Base-by-base conservation (phyloP, 2,888 invertebrate species). In the Cyaniris semiargus region DNA sequence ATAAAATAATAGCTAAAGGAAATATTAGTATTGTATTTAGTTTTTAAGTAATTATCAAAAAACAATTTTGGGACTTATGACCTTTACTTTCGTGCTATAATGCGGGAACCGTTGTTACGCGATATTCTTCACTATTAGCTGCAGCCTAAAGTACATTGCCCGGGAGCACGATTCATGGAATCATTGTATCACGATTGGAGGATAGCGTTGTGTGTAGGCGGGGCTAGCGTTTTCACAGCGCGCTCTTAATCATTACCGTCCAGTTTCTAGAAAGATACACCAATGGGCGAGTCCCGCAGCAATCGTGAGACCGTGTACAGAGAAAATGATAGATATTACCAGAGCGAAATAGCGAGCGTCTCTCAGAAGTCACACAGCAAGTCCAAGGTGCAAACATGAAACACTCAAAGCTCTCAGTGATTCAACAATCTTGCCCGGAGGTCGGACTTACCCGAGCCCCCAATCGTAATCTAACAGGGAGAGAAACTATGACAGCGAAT, bases 321-420 rank as follows among this genome's bases (percentile, higher is more conserved):
- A 92, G 91, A 91, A 93, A 90, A 92, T 93, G 92, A 93, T 87
- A 94, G 92, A 93, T 91, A 90, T 88, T 91, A 90, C 87, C 92
- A 93, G 93, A 93, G 93, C 93, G 89, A 92, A 91, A 92, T 92
- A 92, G 93, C 93, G 92, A 93, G 93, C 93, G 89, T 91, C 88
- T 91, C 87, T 91, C 85, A 91, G 89, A 92, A 91, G 90, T 93
- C 91, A 93, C 93, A 94, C 92, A 94, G 94, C 94, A 94, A 94
- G 93, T 94, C 94, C 94, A 94, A 94, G 94, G 94, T 94, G 94
- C 94, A 94, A 94, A 94, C 94, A 94, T 94, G 94, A 93, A 94
- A 94, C 94, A 94, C 93, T 94, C 93, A 94, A 94, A 94, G 94
- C 94, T 93, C 93, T 94, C 89, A 91, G 92, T 94, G 91, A 90